phyloP scores from a whole-genome alignment of 2,113 vertebrate species.

The Saguinus midas region DNA sequence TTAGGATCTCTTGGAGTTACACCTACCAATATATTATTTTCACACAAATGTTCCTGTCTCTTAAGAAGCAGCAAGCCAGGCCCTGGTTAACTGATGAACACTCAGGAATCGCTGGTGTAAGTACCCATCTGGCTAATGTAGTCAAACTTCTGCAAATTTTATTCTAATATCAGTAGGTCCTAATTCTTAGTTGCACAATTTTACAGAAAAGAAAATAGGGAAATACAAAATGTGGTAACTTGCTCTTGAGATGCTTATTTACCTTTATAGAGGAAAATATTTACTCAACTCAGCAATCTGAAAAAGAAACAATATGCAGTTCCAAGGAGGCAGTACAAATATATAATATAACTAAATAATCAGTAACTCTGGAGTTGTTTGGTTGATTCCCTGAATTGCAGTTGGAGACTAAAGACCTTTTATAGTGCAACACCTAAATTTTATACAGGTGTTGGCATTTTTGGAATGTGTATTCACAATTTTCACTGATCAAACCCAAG shows the following conservation, averaged over 20 bases:
- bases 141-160: not conserved
- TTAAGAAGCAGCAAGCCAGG: not conserved
- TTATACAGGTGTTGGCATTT: not conserved
- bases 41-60: not conserved
- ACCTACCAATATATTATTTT: not conserved
- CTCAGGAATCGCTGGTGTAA: not conserved
- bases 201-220: not conserved
- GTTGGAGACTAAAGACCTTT: not conserved
- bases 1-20: not conserved
- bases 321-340: not conserved
- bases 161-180: not conserved
- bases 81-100: not conserved
- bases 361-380: not conserved
- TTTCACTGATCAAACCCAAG: conserved; percentile 36
- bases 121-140: not conserved
- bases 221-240: not conserved
- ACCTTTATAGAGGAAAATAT: not conserved
- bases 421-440: not conserved
- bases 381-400: not conserved
- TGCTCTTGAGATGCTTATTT: not conserved
- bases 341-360: conserved; percentile 26
- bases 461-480: conserved; percentile 17
- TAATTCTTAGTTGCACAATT: not conserved
- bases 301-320: conserved; percentile 25
- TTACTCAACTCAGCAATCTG: not conserved